phyloP scores from a whole-genome alignment of 1,140 invertebrate species.

The Aporrectodea caliginosa region DNA sequence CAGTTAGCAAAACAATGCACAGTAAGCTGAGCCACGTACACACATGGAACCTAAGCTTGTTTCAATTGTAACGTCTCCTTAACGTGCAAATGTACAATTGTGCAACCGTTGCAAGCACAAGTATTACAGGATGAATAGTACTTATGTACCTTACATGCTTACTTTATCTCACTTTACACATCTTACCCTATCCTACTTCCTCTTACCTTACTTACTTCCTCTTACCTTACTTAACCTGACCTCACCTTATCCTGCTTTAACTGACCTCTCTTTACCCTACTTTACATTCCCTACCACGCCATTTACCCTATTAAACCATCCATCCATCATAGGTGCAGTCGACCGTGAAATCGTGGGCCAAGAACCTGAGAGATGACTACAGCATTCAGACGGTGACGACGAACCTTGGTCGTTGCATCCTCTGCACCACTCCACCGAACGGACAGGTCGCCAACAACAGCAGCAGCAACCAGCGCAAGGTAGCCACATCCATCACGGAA shows the following conservation, averaged over 20 bases:
- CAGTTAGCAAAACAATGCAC: too few species aligned
- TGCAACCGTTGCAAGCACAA: too few species aligned
- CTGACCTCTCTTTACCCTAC: background rate
- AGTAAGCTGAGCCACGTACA: too few species aligned
- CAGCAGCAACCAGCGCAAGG: background rate
- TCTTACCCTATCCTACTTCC: background rate
- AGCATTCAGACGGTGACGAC: background rate
- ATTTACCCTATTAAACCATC: background rate
- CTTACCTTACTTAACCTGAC: background rate
- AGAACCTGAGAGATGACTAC: background rate
- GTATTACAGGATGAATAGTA: too few species aligned
- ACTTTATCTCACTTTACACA: background rate
- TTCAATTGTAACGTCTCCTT: too few species aligned
- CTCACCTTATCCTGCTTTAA: background rate
- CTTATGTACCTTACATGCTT: too few species aligned
- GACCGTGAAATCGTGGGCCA: background rate
- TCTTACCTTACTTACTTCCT: background rate
- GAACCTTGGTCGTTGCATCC: background rate
- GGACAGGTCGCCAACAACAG: background rate
- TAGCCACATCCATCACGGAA: background rate
- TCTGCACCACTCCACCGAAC: background rate
- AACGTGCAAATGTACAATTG: too few species aligned
- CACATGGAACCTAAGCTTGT: too few species aligned
- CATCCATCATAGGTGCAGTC: background rate
- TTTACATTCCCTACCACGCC: background rate